Conservation (phyloP, 2,888 invertebrate species). For the Biston stratarius region DNA sequence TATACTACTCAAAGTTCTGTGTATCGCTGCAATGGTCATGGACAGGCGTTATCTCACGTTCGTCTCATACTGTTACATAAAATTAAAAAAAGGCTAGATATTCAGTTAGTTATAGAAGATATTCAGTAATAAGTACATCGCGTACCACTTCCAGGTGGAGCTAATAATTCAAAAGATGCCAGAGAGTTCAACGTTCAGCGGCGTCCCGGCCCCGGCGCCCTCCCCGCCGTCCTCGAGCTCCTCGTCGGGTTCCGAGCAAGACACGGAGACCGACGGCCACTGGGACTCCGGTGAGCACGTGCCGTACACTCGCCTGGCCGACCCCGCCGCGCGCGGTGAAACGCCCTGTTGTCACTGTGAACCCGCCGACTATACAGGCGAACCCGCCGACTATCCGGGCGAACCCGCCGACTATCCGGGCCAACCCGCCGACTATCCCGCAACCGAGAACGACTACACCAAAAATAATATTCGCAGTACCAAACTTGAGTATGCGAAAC, state of each 20-base stretch:
- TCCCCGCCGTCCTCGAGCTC: slow-evolving; percentile 60
- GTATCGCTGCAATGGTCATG: too few relatives aligned
- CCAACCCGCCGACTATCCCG: background rate
- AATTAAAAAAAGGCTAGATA: too few relatives aligned
- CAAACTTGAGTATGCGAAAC: background rate
- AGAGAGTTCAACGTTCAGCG: slow-evolving; percentile 70
- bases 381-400: too few relatives aligned
- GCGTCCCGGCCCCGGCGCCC: slow-evolving; percentile 43
- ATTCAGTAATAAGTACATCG: background rate
- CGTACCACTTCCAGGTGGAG: slow-evolving; percentile 82
- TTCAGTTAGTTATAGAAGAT: too few relatives aligned
- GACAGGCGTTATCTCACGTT: too few relatives aligned
- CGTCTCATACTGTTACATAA: too few relatives aligned
- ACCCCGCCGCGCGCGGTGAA: background rate
- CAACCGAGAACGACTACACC: background rate
- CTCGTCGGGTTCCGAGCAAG: slow-evolving; percentile 70
- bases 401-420: too few relatives aligned
- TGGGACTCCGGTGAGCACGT: slow-evolving; percentile 92
- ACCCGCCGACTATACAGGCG: background rate
- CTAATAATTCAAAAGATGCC: slow-evolving; percentile 88
- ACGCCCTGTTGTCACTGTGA: slow-evolving; percentile 1
- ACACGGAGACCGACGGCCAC: slow-evolving; percentile 82
- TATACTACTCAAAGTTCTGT: too few relatives aligned
- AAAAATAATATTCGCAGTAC: background rate
- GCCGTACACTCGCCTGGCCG: slow-evolving; percentile 29